Base-by-base conservation (phyloP, 37 sponge, comb jelly and placozoan genomes). In the Halisarca cf. caerulea region DNA sequence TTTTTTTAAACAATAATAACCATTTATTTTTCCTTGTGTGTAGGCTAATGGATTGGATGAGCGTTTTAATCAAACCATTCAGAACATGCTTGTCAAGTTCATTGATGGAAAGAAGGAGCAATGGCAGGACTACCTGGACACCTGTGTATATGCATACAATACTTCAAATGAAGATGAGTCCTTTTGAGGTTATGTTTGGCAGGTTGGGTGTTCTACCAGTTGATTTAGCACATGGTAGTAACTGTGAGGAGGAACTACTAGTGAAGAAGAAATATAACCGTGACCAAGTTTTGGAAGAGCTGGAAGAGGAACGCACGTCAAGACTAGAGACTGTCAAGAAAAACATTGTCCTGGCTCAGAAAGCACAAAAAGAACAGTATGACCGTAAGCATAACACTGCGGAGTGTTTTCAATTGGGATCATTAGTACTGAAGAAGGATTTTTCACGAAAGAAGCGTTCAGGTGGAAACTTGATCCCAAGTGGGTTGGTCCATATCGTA, bases 61-160 rank as follows among this genome's bases (percentile, higher is more conserved):
- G 43, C 57, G 90, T 18, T 89, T 57, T 62, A 85, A 89, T 34
- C 89, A 88, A 54, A 89, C 90, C n/a, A 43, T 89, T 66, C 90
- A 89, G 34, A 66, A 39, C 58, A 90, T 87, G 87, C 87, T 90
- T 27, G 87, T 82, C 54, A 90, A 91, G 85, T 87, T 59, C 54
- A 82, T 84, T 37, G 57, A 41, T 18, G 43, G 61, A 38, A 91
- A 90, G 80, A 69, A 69, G 47, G 41, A 58, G 41, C 17, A 27
- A 32, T 88, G 92, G 88, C 40, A 44, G 42, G 57, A 42, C 24
- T 87, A 71, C 66, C 57, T 88, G 82, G 85, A 88, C 70, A 80
- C 91, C 14, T 91, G 88, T 44, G 71, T 91, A 8, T 91, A 80
- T 88, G 88, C 88, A n/a, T 90, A 90, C 42, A 90, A 90, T 51